These are phyloP conservation scores for Probosciger aterrimus DNA, from an alignment of 2,113 vertebrate species.

Conservation along the genomic window DNA sequence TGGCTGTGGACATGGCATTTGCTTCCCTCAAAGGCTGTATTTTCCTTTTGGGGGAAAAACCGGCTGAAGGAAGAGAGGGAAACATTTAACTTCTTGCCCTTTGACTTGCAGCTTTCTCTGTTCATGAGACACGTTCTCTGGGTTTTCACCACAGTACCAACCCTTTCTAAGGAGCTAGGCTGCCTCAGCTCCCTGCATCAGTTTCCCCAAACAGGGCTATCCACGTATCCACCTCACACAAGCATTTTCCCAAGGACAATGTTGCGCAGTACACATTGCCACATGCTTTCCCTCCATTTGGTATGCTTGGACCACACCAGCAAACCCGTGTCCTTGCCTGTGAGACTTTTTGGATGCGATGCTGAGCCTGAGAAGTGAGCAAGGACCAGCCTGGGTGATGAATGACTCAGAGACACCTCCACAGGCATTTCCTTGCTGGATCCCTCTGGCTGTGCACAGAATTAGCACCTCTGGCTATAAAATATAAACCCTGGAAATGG, in stretches of 20 bases:
- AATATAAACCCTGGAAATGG: background rate
- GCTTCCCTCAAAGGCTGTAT: background rate
- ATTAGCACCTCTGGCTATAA: background rate
- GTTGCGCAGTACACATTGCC: background rate
- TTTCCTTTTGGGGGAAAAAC: background rate
- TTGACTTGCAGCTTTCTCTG: background rate
- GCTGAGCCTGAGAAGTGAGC: background rate
- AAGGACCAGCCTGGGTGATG: background rate
- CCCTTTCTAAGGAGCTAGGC: background rate
- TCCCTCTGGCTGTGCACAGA: background rate
- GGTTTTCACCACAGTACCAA: background rate
- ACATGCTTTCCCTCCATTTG: accelerated
- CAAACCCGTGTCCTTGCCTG: accelerated
- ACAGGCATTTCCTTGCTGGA: background rate
- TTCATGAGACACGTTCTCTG: background rate
- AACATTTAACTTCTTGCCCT: background rate
- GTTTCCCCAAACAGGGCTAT: background rate
- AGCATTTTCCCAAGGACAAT: background rate
- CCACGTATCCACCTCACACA: accelerated
- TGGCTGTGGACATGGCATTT: background rate
- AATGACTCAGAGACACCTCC: background rate
- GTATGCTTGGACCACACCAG: background rate
- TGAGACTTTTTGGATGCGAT: background rate
- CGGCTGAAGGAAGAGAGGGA: background rate
- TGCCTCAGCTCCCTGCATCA: background rate